Evolutionary conservation across 2,888 invertebrate genomes (phyloP), one percentile per base, ranked within the genome.

Genomic region (Morpho achilles): DNA sequence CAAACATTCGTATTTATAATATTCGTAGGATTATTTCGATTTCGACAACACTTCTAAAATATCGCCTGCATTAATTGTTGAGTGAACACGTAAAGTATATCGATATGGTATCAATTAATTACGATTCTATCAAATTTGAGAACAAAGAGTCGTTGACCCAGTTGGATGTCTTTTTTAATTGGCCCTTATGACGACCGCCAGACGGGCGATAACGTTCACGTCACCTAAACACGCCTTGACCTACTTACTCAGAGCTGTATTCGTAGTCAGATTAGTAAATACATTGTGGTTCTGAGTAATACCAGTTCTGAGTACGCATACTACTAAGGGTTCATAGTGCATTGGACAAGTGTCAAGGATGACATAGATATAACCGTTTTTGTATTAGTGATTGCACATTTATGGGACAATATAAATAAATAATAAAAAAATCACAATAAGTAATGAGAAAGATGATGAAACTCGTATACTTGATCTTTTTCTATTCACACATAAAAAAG

Each of bases 61-160:
- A 32, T 44, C 43, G 43, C 8, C 52, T 8, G 32, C 32, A 32
- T 32, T 3, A 32, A 32, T 32, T 32, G 32, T 16, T 16, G 16
- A 16, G 16, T 32, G 32, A 32, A 32, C 4, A 43, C 5, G 43
- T 43, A 43, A 43, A 32, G 32, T 43, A 8, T 43, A 43, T 43
- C 43, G 3, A 43, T 7, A n/a, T 43, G 43, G 43, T 43, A 43
- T 58, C 44, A 50, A 58, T 56, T 61, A 59, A 61, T 61, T 54
- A 63, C 49, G 51, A 69, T 64, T 68, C 76, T 79, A 81, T 82
- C 77, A 76, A 66, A 65, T 61, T 69, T 63, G 68, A 75, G 71
- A 82, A 81, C 79, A 82, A 82, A 80, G 79, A 79, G 83, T 84
- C 84, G 76, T 82, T 85, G 87, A 87, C 87, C 87, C 69, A 86